Evolutionary conservation across 2,888 invertebrate genomes (phyloP).

Genomic region (Trisateles emortualis): DNA sequence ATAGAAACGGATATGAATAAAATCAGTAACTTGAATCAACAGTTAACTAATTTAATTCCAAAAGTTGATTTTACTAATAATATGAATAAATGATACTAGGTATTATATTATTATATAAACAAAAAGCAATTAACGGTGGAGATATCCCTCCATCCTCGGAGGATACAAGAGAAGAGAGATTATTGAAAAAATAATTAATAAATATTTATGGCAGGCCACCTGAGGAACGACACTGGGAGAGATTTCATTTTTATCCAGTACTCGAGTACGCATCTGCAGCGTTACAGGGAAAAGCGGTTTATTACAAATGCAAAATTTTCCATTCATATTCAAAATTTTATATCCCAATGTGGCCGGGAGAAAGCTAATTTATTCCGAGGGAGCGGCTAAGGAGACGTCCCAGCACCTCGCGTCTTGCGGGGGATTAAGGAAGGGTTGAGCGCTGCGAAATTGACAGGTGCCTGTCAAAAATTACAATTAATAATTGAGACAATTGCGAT

Average conservation of each 20-base stretch:
- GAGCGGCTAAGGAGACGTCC: conserved; percentile 80
- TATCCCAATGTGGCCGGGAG: conserved; percentile 90
- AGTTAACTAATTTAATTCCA: conserved; percentile 17
- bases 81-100: conserved; percentile 34
- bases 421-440: conserved; percentile 84
- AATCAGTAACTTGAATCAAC: not conserved
- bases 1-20: no score
- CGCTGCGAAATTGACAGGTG: conserved; percentile 85
- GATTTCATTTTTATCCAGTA: conserved; percentile 80
- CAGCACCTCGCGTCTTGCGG: conserved; percentile 82
- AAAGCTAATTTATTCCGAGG: conserved; percentile 92
- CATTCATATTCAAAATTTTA: conserved; percentile 97
- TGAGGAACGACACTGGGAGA: conserved; percentile 77
- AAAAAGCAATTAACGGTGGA: conserved; percentile 86
- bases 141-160: conserved; percentile 83
- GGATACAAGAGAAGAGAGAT: conserved; percentile 82
- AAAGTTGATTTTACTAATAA: conserved; percentile 26
- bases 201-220: conserved; percentile 86
- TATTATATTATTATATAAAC: no score
- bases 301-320: conserved; percentile 95
- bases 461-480: conserved; percentile 87
- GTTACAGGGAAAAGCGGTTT: conserved; percentile 88
- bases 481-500: conserved; percentile 81
- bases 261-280: conserved; percentile 81
- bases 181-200: conserved; percentile 88